Evolutionary conservation across 2,888 invertebrate genomes (phyloP).

Genomic region (Exocentrus adspersus): DNA sequence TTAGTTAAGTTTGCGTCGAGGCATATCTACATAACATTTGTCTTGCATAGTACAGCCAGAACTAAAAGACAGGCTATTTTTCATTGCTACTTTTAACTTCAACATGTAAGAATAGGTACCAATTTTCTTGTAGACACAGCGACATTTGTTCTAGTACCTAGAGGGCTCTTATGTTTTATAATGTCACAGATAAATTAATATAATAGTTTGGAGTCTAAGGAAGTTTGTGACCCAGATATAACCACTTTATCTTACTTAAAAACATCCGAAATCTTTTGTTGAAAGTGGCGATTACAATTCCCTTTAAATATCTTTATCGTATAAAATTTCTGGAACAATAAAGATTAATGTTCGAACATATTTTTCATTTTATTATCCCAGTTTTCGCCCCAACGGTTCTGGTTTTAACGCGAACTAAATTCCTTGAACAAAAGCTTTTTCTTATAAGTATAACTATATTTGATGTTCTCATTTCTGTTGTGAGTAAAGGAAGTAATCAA

Average conservation of each 20-base stretch:
- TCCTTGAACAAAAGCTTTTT: slow-evolving; percentile 8
- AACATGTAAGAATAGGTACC: too few relatives aligned
- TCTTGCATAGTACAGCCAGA: too few relatives aligned
- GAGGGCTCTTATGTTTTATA: too few relatives aligned
- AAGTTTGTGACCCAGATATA: slow-evolving; percentile 8
- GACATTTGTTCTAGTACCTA: too few relatives aligned
- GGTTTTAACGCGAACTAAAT: slow-evolving; percentile 8
- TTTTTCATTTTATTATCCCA: slow-evolving; percentile 1
- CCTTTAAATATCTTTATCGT: slow-evolving; percentile 7
- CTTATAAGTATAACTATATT: slow-evolving; percentile 2
- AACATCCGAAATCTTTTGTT: not conserved
- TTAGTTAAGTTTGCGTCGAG: too few relatives aligned
- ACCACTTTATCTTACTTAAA: not conserved
- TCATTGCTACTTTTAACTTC: too few relatives aligned
- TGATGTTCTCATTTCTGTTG: not conserved
- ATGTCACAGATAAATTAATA: not conserved
- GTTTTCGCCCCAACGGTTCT: slow-evolving; percentile 5
- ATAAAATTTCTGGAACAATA: slow-evolving; percentile 5
- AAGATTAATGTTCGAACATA: slow-evolving; percentile 9
- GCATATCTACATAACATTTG: too few relatives aligned
- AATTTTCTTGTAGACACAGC: too few relatives aligned
- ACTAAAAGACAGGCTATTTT: too few relatives aligned
- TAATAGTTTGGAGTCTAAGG: not conserved
- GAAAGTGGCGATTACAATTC: not conserved
- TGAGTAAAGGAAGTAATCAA: not conserved